Conservation (phyloP, 1,140 invertebrate genomes). For the Aculops lycopersici region DNA sequence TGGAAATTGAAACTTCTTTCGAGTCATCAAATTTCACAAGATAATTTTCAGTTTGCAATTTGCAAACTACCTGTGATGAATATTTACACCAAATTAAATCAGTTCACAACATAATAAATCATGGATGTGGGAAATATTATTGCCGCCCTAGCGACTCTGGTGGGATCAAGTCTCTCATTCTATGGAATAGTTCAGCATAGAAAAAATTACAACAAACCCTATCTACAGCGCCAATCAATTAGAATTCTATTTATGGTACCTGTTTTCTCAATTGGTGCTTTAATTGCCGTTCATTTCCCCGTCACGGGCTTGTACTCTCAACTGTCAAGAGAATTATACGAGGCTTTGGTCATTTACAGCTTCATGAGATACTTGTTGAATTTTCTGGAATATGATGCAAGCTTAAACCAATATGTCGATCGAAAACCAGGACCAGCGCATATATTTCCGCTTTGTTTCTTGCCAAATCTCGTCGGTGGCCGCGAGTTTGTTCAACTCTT, state of each 20-base stretch:
- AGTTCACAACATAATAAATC: no score
- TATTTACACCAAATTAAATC: no score
- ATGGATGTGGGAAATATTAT: no score
- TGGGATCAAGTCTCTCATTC: no score
- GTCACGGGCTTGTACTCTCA: slow-evolving; percentile 61
- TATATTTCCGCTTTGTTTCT: slow-evolving; percentile 12
- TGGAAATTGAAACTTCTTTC: no score
- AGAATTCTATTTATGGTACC: slow-evolving; percentile 90
- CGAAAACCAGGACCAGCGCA: slow-evolving; percentile 33
- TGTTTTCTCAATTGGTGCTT: slow-evolving; percentile 74
- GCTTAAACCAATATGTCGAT: slow-evolving; percentile 41
- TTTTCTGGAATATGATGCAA: slow-evolving; percentile 40
- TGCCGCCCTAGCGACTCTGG: no score
- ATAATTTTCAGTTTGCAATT: no score
- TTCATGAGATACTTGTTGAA: slow-evolving; percentile 80
- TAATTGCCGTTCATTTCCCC: slow-evolving; percentile 24
- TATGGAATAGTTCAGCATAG: slow-evolving; percentile 79
- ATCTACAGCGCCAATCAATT: slow-evolving; percentile 68
- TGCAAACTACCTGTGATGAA: no score
- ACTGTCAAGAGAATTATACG: slow-evolving; percentile 68
- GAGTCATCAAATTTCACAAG: no score
- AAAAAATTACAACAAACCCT: slow-evolving; percentile 66
- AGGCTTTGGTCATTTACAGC: slow-evolving; percentile 63
- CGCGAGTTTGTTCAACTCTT: slow-evolving; percentile 55
- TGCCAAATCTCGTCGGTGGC: slow-evolving; percentile 16